These are phyloP conservation scores for Tetrao urogallus DNA, from an alignment of 2,113 vertebrate species.

Conservation along the genomic window DNA sequence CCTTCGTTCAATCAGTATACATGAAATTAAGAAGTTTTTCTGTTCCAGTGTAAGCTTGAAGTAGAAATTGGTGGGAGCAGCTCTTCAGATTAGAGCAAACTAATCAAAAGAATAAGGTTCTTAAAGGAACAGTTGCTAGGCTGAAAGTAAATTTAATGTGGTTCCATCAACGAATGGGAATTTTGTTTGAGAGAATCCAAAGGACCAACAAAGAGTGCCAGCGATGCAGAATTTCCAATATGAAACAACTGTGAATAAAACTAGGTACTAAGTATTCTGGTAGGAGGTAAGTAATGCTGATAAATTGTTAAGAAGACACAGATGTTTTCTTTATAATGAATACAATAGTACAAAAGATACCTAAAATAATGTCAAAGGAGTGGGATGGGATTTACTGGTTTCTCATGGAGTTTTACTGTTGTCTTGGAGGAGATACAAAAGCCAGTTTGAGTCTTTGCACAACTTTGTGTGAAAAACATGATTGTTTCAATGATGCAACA, in stretches of 20 bases:
- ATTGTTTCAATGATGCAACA: not conserved
- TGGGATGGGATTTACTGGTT: not conserved
- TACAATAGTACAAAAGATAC: not conserved
- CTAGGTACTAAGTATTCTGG: not conserved
- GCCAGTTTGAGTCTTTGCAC: not conserved
- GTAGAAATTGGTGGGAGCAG: not conserved
- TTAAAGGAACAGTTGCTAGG: not conserved
- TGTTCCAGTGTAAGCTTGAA: not conserved
- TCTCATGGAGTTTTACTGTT: not conserved
- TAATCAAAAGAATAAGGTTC: not conserved
- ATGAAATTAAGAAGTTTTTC: constrained; percentile 13
- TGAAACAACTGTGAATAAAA: not conserved
- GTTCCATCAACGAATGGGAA: not conserved
- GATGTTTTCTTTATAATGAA: not conserved
- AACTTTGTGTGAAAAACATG: not conserved
- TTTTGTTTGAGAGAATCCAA: not conserved
- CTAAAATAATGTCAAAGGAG: not conserved
- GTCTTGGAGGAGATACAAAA: not conserved
- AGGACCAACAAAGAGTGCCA: not conserved
- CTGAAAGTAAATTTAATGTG: not conserved
- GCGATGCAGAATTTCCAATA: not conserved
- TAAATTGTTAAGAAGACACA: not conserved
- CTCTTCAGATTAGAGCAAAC: not conserved
- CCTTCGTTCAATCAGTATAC: constrained; percentile 4
- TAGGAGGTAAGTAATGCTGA: not conserved